A percentile compares a stretch with the other conserved stretches of the same genome.
Evolutionary conservation across 2,888 invertebrate species (phyloP).

Genomic region (Aelia acuminata): DNA sequence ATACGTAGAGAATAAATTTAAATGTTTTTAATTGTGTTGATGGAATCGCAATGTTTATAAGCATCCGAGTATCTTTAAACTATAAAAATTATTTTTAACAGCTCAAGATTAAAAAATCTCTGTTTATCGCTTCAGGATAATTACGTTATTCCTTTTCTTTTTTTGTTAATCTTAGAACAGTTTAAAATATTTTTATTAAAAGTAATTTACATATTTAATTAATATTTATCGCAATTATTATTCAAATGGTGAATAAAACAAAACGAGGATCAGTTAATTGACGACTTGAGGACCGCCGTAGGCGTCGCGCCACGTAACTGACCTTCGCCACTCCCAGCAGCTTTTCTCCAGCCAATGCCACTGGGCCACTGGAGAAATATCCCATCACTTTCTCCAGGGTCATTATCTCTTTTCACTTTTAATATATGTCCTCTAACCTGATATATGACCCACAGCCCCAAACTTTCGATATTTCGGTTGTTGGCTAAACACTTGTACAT

Average conservation of each 20-base stretch:
- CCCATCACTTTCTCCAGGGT: slow-evolving; percentile 47
- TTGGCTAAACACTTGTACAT: no score
- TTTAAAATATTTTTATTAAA: background rate
- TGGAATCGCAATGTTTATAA: no score
- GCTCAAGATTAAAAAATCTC: no score
- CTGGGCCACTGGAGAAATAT: slow-evolving; percentile 55
- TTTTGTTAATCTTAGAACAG: background rate
- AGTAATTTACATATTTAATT: background rate
- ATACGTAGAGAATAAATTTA: no score
- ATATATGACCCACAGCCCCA: background rate
- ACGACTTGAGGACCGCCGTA: background rate
- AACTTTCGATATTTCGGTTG: slow-evolving; percentile 5
- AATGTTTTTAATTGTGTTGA: no score
- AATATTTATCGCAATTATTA: slow-evolving; percentile 6
- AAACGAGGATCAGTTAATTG: slow-evolving; percentile 14
- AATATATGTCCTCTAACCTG: slow-evolving; percentile 44
- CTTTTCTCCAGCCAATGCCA: slow-evolving; percentile 51
- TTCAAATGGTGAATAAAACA: background rate
- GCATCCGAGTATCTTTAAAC: no score
- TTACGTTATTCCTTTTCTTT: background rate
- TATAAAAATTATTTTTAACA: no score
- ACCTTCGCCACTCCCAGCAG: slow-evolving; percentile 54
- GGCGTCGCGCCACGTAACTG: slow-evolving; percentile 49
- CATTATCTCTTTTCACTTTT: slow-evolving; percentile 54
- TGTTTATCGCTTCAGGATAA: no score